Evolutionary conservation across 2,888 invertebrate genomes (phyloP).

Genomic region (Ecdyonurus torrentis): DNA sequence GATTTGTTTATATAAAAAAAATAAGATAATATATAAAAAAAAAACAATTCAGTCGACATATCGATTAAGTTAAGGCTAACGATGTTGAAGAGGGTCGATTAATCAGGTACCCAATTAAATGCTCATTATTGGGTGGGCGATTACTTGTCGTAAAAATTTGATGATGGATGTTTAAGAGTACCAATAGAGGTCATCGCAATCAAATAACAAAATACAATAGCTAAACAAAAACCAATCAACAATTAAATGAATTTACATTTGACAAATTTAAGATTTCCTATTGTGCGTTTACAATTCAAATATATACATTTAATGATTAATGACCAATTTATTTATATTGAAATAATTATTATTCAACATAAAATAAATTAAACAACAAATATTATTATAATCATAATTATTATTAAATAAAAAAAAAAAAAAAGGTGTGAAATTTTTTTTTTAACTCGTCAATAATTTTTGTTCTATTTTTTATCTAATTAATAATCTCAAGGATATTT

Average conservation of each 20-base stretch:
- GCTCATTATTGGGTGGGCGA: background rate
- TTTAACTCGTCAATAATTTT: no score
- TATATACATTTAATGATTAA: no score
- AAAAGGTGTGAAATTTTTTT: no score
- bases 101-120: conserved; percentile 2
- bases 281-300: no score
- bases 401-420: no score
- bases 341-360: no score
- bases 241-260: background rate
- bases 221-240: background rate
- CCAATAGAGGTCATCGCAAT: background rate
- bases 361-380: no score
- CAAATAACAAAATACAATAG: background rate
- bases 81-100: background rate
- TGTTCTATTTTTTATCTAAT: no score
- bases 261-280: background rate
- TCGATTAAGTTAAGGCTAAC: background rate
- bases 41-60: conserved; percentile 1
- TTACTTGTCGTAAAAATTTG: background rate
- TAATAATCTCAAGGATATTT: no score
- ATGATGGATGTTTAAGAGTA: background rate
- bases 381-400: no score
- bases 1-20: conserved; percentile 1
- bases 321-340: no score
- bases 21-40: background rate